Evolutionary conservation across 2,113 vertebrate species (phyloP).

Genomic region (Rutilus rutilus): DNA sequence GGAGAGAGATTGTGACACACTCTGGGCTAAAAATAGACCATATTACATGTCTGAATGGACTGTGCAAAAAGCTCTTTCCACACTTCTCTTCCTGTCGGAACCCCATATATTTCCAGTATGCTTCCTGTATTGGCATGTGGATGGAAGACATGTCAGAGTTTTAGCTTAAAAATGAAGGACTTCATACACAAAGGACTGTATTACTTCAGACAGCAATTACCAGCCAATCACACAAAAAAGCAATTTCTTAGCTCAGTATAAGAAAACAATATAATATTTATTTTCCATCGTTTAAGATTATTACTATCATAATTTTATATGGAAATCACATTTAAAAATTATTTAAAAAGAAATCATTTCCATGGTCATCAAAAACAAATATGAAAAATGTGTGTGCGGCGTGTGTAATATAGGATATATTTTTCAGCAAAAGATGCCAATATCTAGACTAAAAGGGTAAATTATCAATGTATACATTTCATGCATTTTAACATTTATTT

Average conservation of each 20-base stretch:
- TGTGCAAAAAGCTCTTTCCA: background rate
- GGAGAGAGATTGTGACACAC: conserved; percentile 56
- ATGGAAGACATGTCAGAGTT: background rate
- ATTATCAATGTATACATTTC: background rate
- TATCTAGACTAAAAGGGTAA: too few species aligned
- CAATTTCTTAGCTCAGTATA: background rate
- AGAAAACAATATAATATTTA: background rate
- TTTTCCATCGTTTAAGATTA: background rate
- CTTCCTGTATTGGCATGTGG: background rate
- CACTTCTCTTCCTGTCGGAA: background rate
- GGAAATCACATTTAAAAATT: background rate
- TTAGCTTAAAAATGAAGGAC: background rate
- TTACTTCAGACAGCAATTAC: background rate
- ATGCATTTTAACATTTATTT: too few species aligned
- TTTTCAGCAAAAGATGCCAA: background rate
- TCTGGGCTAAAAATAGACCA: conserved; percentile 65
- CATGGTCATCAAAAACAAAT: background rate
- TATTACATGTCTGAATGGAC: conserved; percentile 54
- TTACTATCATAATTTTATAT: background rate
- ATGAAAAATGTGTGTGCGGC: background rate
- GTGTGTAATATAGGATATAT: too few species aligned
- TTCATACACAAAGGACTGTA: background rate
- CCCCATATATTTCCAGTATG: conserved; percentile 20
- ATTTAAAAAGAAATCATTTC: background rate
- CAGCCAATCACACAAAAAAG: background rate